phyloP scores from a whole-genome alignment of 2,113 vertebrate species.

The Pao palembangensis region DNA sequence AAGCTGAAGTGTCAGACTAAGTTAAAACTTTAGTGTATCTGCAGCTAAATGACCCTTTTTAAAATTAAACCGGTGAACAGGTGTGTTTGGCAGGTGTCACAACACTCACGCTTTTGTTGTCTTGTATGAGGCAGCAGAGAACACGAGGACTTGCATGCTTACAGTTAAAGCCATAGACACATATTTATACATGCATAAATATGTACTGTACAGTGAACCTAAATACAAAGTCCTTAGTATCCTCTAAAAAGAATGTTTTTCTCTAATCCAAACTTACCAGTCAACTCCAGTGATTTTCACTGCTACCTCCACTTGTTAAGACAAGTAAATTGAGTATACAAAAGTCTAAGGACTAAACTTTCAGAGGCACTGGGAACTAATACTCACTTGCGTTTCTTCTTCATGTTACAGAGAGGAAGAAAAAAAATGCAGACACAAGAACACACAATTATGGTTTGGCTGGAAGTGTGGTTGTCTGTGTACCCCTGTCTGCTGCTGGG shows the following conservation, averaged over 20 bases:
- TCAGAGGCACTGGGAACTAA: conserved; percentile 43
- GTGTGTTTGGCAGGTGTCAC: conserved; percentile 44
- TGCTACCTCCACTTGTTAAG: conserved; percentile 35
- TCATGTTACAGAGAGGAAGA: conserved; percentile 46
- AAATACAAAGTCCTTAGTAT: no score
- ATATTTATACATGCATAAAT: conserved; percentile 1
- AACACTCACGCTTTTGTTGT: conserved; percentile 1
- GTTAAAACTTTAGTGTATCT: no score
- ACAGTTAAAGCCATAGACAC: not conserved
- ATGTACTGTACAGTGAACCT: not conserved
- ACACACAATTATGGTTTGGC: conserved; percentile 56
- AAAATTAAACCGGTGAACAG: conserved; percentile 23
- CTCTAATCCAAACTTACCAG: conserved; percentile 52
- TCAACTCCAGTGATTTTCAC: conserved; percentile 33
- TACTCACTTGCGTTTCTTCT: conserved; percentile 45
- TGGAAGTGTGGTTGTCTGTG: conserved; percentile 49
- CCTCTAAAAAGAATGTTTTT: no score
- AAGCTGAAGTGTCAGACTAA: no score
- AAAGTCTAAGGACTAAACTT: conserved; percentile 22
- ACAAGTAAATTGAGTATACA: conserved; percentile 21
- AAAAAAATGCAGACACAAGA: conserved; percentile 48
- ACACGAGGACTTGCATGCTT: not conserved
- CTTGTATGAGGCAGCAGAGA: not conserved
- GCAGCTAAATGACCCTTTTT: not conserved
- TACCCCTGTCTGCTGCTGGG: conserved; percentile 59